Conservation (phyloP, 2,113 vertebrate species). For the Cinclus mexicanus region DNA sequence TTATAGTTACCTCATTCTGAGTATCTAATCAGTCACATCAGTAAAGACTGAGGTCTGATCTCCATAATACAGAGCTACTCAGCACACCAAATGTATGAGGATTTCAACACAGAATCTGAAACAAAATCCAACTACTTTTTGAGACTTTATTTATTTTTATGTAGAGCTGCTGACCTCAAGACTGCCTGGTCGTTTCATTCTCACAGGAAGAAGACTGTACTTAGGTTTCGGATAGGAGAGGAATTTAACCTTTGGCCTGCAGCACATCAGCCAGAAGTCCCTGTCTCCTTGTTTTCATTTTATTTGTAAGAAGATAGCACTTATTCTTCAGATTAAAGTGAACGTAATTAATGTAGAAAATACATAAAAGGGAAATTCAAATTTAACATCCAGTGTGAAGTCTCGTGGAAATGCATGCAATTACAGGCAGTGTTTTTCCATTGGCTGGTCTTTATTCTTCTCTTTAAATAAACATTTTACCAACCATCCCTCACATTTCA, state of each 20-base stretch:
- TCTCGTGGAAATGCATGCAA: background rate
- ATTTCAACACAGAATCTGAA: constrained; percentile 46
- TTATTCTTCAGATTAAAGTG: constrained; percentile 34
- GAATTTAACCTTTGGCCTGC: constrained; percentile 65
- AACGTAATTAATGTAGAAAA: background rate
- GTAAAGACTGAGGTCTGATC: background rate
- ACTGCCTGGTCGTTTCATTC: constrained; percentile 66
- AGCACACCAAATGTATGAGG: background rate
- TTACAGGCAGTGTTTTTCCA: background rate
- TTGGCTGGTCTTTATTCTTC: background rate
- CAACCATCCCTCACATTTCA: background rate
- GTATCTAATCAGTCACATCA: background rate
- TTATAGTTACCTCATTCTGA: background rate
- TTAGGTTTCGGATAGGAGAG: constrained; percentile 48
- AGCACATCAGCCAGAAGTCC: constrained; percentile 56
- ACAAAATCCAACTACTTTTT: constrained; percentile 35
- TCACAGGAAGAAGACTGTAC: constrained; percentile 65
- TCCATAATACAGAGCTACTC: background rate
- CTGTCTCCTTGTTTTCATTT: constrained; percentile 32
- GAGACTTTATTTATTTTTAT: constrained; percentile 66
- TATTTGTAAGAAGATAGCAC: constrained; percentile 7
- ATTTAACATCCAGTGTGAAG: background rate
- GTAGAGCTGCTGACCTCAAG: constrained; percentile 54
- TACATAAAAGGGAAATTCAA: background rate
- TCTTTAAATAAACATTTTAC: background rate